phyloP scores from a whole-genome alignment of 2,888 invertebrate species.

The Synanthedon myopaeformis region DNA sequence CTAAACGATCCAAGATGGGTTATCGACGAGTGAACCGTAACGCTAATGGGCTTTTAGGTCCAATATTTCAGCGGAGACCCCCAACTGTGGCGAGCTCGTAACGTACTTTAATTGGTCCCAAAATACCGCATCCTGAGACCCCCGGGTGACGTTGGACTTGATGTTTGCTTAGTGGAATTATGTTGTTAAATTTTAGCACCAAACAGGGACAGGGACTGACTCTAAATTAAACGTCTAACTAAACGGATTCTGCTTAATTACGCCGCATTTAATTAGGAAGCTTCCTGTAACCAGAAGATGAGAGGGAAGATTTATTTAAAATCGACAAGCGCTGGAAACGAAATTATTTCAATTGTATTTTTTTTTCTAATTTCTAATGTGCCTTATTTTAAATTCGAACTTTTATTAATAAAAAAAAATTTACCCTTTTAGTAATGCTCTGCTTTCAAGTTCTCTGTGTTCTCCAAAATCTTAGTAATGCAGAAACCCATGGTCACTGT shows the following conservation, averaged over 20 bases:
- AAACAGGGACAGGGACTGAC: background rate
- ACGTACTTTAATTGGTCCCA: constrained; percentile 39
- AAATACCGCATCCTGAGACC: constrained; percentile 15
- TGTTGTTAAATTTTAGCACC: constrained; percentile 11
- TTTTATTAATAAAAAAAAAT: too few species aligned
- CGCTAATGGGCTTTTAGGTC: constrained; percentile 56
- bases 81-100: constrained; percentile 21
- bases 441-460: too few species aligned
- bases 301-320: background rate
- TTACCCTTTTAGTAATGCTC: too few species aligned
- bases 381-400: too few species aligned
- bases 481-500: too few species aligned
- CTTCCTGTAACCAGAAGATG: background rate
- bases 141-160: constrained; percentile 7
- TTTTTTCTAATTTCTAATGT: too few species aligned
- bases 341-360: too few species aligned
- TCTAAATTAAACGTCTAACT: constrained; percentile 6
- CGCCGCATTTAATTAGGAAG: constrained; percentile 5
- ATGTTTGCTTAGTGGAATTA: constrained; percentile 7
- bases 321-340: background rate
- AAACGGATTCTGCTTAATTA: constrained; percentile 7
- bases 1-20: constrained; percentile 47
- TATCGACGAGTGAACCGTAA: constrained; percentile 42
- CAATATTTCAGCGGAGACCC: constrained; percentile 48
- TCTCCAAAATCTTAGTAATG: too few species aligned